Base-by-base conservation (phyloP, 1,140 invertebrate species). In the Megalonaias nervosa region DNA sequence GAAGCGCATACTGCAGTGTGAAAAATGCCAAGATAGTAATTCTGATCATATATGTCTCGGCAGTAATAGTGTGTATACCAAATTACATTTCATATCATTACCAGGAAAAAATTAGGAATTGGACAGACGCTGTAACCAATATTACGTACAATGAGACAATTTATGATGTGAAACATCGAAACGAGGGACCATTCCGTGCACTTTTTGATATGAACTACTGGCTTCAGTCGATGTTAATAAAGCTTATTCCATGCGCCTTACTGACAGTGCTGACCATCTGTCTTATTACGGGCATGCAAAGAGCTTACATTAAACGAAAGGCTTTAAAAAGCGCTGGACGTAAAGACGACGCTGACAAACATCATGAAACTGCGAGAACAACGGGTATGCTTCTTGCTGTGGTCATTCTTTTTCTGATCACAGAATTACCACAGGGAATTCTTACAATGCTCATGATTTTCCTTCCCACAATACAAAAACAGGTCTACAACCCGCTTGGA, bases 301-400 rank as follows among this genome's bases (percentile, higher is more conserved):
- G 91, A 31, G 89, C 91, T 12, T 88, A 91, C 75, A 80, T 89
- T 48, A 88, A 89, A 62, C 87, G 89, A 19, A 75, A 89, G 59
- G 80, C 78, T 48, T 81, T 90, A 21, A 89, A 88, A 74, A 87
- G 84, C 11, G 84, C 88, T 67, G 88, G 90, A 12, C 76, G 83
- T 16, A 86, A 85, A 71, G 85, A 87, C 55, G 89, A 90, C 67
- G 84, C 84, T 4, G 88, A 90, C 65, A 85, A 86, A 60, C 86
- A 88, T 64, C 76, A 85, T n/a, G 88, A 90, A 78, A 94, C 95
- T 2, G 95, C 97, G 88, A 93, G 96, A 78, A 98, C 97, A 0
- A 98, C 97, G 0, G 94, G 94, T 77, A 97, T 99, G 94, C 92
- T 98, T 14, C 91, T 98, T 9, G 96, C 96, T 0, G 95, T 98